Percentiles rank a stretch among this genome's conserved stretches.
phyloP scores from a whole-genome alignment of 2,113 vertebrate genomes.

The Nycticebus coucang region DNA sequence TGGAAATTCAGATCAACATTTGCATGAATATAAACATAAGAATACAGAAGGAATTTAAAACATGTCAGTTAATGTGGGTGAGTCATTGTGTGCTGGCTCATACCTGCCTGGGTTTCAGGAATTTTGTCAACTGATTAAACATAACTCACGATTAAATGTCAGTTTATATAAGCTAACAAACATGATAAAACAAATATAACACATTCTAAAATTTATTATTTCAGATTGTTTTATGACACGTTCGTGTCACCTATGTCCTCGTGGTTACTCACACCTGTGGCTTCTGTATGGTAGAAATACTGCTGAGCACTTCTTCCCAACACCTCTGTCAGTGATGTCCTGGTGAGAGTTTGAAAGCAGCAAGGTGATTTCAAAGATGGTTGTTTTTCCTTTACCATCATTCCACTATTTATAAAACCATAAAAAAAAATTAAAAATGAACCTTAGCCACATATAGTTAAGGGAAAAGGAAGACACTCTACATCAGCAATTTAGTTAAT shows the following conservation, averaged over 20 bases:
- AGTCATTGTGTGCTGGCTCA: neutral
- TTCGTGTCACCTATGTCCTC: neutral
- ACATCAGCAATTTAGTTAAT: neutral
- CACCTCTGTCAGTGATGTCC: neutral
- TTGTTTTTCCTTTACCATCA: neutral
- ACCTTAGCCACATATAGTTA: neutral
- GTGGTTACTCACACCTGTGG: neutral
- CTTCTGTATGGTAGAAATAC: neutral
- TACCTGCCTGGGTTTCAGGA: neutral
- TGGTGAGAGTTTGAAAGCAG: neutral
- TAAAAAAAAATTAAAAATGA: neutral
- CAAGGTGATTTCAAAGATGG: neutral
- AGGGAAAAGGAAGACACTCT: neutral
- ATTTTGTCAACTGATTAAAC: neutral
- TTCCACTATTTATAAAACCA: neutral
- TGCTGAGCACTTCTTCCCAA: neutral
- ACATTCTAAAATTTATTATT: neutral
- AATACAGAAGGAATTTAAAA: conserved; percentile 9
- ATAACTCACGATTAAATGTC: neutral
- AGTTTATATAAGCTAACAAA: neutral
- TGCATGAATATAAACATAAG: neutral
- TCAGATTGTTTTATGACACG: neutral
- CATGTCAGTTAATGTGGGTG: neutral
- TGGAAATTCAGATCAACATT: neutral
- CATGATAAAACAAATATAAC: neutral